Evolutionary conservation across 1,140 invertebrate species (phyloP).

Genomic region (Spodoptera litura): DNA sequence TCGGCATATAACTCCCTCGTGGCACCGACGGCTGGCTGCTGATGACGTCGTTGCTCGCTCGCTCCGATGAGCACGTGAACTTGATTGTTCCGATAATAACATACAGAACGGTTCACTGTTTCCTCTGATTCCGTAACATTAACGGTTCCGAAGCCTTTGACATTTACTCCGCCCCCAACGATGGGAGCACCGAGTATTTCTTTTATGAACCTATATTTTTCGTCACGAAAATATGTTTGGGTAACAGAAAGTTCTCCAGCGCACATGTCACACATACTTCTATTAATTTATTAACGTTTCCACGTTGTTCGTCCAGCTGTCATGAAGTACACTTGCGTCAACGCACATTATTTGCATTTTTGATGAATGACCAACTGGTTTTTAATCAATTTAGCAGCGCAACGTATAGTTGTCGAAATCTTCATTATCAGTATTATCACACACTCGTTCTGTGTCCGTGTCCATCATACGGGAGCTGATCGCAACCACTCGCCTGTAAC

Average conservation of each 20-base stretch:
- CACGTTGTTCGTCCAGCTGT: too few relatives aligned
- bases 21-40: not conserved
- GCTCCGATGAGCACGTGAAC: not conserved
- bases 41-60: not conserved
- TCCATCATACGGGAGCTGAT: too few relatives aligned
- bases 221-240: not conserved
- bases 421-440: too few relatives aligned
- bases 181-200: not conserved
- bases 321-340: too few relatives aligned
- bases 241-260: not conserved
- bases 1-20: not conserved
- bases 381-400: too few relatives aligned
- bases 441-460: too few relatives aligned
- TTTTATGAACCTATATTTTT: constrained; percentile 2
- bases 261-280: too few relatives aligned
- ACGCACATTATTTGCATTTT: too few relatives aligned
- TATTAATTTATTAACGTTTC: too few relatives aligned
- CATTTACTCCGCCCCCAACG: constrained; percentile 6
- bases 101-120: not conserved
- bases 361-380: not conserved
- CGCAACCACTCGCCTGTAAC: too few relatives aligned
- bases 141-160: not conserved
- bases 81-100: constrained; percentile 20
- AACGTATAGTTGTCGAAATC: too few relatives aligned
- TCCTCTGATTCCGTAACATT: not conserved